phyloP scores from a whole-genome alignment of 2,113 vertebrate species.

The Microtus montanus region DNA sequence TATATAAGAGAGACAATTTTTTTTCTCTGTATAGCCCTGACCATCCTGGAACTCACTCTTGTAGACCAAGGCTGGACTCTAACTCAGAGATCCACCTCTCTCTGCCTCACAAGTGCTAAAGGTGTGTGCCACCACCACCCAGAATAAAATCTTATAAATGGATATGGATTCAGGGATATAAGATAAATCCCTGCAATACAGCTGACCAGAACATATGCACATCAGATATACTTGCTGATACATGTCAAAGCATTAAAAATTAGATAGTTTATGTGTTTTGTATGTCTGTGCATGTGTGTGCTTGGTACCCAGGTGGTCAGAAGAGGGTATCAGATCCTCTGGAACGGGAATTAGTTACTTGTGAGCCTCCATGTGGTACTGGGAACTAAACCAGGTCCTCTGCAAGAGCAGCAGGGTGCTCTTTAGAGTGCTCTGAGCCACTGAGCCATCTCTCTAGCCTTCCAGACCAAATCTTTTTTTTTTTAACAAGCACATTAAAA shows the following conservation, averaged over 20 bases:
- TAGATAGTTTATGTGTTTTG: not conserved
- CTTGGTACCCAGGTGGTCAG: not conserved
- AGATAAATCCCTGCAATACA: conserved; percentile 34
- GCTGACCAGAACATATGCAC: not conserved
- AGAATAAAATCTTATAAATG: not conserved
- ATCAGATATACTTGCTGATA: conserved; percentile 6
- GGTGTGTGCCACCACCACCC: not conserved
- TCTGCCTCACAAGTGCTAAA: not conserved
- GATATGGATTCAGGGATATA: not conserved
- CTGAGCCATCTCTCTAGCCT: not conserved
- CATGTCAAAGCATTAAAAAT: not conserved
- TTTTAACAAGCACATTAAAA: not conserved
- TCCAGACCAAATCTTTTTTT: not conserved
- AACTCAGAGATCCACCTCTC: not conserved
- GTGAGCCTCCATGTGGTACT: not conserved
- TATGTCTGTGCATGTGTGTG: not conserved
- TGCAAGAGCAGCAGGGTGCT: not conserved
- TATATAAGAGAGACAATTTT: too few species aligned
- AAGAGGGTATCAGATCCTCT: not conserved
- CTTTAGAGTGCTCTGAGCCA: not conserved
- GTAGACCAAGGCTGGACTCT: not conserved
- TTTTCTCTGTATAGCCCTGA: not conserved
- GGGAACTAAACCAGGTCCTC: not conserved
- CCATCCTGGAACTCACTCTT: not conserved
- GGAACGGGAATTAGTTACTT: not conserved